phyloP scores from a whole-genome alignment of 2,888 invertebrate species.

The Protula sp. region DNA sequence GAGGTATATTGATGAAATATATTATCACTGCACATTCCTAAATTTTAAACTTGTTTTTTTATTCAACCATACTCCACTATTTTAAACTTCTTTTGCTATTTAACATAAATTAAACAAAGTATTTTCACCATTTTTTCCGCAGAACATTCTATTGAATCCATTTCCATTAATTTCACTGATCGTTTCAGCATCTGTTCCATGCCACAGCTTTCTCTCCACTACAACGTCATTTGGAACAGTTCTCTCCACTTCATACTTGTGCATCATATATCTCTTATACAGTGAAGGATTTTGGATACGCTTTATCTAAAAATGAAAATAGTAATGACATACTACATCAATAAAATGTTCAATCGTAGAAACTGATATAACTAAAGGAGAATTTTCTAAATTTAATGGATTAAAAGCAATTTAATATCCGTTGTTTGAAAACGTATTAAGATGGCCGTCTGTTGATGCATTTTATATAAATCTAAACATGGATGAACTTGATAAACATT shows the following conservation, averaged over 20 bases:
- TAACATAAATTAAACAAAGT: too few relatives aligned
- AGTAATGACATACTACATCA: neutral
- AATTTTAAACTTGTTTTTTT: too few relatives aligned
- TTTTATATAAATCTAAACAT: too few relatives aligned
- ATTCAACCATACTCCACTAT: too few relatives aligned
- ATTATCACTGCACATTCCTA: too few relatives aligned
- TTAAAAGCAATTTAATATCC: too few relatives aligned
- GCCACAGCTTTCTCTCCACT: neutral
- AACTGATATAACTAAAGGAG: neutral
- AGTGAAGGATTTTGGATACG: neutral
- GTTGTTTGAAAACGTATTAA: too few relatives aligned
- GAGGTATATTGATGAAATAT: too few relatives aligned
- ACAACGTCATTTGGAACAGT: neutral
- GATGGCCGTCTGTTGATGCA: too few relatives aligned
- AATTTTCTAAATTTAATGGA: too few relatives aligned
- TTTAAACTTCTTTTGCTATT: too few relatives aligned
- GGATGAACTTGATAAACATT: too few relatives aligned
- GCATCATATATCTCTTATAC: neutral
- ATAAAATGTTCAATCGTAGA: neutral
- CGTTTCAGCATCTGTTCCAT: neutral
- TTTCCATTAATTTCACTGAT: neutral
- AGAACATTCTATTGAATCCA: neutral
- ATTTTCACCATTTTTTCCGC: neutral
- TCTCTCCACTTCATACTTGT: neutral
- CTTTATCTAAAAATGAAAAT: neutral